These are phyloP conservation scores for Mantis religiosa DNA, from an alignment of 2,888 invertebrate species.

Conservation along the genomic window DNA sequence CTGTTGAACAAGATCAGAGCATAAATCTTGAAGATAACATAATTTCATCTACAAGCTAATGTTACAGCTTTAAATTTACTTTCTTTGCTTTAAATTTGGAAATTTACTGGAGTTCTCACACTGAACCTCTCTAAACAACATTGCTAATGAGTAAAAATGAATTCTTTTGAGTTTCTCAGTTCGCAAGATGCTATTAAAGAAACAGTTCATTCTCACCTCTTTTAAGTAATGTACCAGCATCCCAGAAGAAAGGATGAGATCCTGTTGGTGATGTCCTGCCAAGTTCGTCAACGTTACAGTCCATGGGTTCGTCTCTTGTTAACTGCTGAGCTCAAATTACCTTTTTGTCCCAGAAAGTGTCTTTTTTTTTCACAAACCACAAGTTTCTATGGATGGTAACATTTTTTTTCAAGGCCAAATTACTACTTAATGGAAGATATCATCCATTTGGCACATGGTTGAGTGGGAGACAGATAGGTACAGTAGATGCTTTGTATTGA, in stretches of 20 bases:
- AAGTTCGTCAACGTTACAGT: not conserved
- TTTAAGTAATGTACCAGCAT: not conserved
- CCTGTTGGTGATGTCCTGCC: not conserved
- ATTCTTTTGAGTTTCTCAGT: not conserved
- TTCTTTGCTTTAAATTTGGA: not conserved
- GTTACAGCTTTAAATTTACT: not conserved
- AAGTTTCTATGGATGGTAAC: not conserved
- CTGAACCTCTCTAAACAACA: not conserved
- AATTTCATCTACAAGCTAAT: not conserved
- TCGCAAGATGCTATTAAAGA: not conserved
- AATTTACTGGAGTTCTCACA: not conserved
- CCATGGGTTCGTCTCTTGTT: not conserved
- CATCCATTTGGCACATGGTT: not conserved
- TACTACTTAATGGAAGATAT: not conserved
- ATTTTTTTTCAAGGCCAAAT: not conserved
- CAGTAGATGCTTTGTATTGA: not conserved
- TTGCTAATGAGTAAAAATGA: not conserved
- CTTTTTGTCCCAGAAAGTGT: not conserved
- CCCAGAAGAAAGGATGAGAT: not conserved
- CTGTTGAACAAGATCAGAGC: slow-evolving; percentile 30
- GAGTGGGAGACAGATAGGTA: slow-evolving; percentile 12
- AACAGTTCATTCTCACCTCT: not conserved
- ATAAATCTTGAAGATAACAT: slow-evolving; percentile 29
- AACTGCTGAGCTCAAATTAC: slow-evolving; percentile 1
- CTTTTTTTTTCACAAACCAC: not conserved